A percentile compares a stretch with the other conserved stretches of the same genome.
Evolutionary conservation across 2,797 vertebrate species (phyloP).

Genomic region (Lophotriccus pileatus): DNA sequence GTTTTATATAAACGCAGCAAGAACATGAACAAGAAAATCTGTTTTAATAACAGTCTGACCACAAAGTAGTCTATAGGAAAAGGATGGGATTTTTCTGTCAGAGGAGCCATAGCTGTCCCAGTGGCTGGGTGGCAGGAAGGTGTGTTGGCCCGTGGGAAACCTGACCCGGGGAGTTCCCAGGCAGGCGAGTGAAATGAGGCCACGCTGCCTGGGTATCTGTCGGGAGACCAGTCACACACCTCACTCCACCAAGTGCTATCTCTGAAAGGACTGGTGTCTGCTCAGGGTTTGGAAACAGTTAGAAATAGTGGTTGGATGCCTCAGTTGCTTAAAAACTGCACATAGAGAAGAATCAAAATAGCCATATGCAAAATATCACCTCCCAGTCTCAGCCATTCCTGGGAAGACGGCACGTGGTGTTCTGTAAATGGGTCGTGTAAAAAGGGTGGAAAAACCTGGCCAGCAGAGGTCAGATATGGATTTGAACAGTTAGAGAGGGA

Average conservation of each 20-base stretch:
- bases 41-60: not conserved
- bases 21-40: not conserved
- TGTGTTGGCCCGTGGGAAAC: constrained; percentile 58
- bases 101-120: not conserved
- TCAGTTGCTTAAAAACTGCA: not conserved
- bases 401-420: fast-evolving
- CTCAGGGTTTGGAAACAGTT: not conserved
- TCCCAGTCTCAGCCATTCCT: not conserved
- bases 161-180: constrained; percentile 36
- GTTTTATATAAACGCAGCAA: not conserved
- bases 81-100: not conserved
- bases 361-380: not conserved
- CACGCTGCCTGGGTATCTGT: not conserved
- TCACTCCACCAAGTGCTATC: not conserved
- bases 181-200: not conserved
- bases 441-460: not conserved
- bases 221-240: not conserved
- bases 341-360: not conserved
- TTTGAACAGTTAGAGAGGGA: not conserved
- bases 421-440: not conserved
- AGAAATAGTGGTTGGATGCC: not conserved
- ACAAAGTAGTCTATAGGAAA: not conserved
- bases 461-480: constrained; percentile 40
- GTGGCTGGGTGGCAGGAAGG: constrained; percentile 28
- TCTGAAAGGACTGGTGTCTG: not conserved